Percentiles rank a stretch among this genome's conserved stretches.
These are phyloP conservation scores for Calidris pugnax DNA, from an alignment of 2,113 vertebrate genomes.

Conservation along the genomic window DNA sequence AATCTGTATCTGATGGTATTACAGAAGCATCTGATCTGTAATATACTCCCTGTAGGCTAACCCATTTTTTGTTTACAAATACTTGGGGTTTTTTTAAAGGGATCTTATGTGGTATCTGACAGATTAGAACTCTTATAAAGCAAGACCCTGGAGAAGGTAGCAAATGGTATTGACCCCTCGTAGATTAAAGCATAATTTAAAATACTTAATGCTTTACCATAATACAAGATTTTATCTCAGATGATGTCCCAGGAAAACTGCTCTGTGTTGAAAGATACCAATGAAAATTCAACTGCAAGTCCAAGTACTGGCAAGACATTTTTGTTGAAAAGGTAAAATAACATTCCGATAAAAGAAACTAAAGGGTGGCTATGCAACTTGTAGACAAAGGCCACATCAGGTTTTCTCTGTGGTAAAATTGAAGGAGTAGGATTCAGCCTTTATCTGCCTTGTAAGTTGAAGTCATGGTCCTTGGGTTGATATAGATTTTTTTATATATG, in stretches of 20 bases:
- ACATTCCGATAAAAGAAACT: background rate
- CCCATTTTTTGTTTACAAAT: background rate
- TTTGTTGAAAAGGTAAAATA: background rate
- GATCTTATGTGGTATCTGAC: background rate
- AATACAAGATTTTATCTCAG: background rate
- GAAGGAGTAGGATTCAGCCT: background rate
- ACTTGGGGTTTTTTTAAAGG: background rate
- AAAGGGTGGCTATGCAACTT: background rate
- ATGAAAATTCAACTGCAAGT: background rate
- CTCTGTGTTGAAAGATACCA: background rate
- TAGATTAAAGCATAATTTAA: background rate
- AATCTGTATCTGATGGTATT: background rate
- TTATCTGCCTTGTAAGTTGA: background rate
- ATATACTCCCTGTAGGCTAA: background rate
- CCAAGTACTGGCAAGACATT: background rate
- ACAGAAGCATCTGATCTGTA: background rate
- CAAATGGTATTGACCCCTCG: background rate
- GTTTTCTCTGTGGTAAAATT: background rate
- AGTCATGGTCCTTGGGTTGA: background rate
- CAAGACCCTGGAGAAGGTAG: background rate
- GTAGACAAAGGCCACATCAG: background rate
- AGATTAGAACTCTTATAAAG: background rate
- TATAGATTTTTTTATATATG: background rate
- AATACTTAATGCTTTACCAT: background rate
- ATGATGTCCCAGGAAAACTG: background rate